These are phyloP conservation scores for Bombylius discolor DNA, from an alignment of 2,888 invertebrate species.

Conservation along the genomic window DNA sequence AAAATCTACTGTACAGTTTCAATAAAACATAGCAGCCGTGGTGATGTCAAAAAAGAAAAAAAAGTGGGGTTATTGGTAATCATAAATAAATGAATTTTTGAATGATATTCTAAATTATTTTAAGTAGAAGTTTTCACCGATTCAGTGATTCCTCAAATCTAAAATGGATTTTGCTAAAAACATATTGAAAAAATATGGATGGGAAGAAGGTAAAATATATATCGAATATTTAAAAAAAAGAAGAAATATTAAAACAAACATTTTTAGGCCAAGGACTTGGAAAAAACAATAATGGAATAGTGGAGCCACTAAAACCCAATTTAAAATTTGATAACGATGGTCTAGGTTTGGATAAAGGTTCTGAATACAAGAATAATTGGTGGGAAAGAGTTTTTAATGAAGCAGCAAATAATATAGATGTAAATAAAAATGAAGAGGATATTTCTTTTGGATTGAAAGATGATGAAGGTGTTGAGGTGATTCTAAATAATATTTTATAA, in stretches of 20 bases:
- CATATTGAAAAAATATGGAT: conserved; percentile 31
- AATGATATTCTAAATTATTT: too few species aligned
- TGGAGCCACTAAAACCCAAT: conserved; percentile 61
- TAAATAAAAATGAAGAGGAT: conserved; percentile 24
- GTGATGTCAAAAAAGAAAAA: too few species aligned
- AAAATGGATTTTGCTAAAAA: conserved; percentile 31
- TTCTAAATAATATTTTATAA: neutral
- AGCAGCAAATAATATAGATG: conserved; percentile 54
- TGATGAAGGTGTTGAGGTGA: conserved; percentile 28
- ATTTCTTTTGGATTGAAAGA: conserved; percentile 20
- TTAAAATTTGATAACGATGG: conserved; percentile 68
- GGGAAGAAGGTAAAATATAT: conserved; percentile 27
- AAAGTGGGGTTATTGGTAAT: too few species aligned
- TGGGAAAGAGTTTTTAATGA: conserved; percentile 69
- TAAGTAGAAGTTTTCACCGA: too few species aligned
- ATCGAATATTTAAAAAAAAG: too few species aligned
- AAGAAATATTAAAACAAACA: neutral
- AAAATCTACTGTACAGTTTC: too few species aligned
- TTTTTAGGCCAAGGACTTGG: conserved; percentile 53
- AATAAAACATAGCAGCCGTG: too few species aligned
- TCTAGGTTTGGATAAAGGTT: conserved; percentile 60
- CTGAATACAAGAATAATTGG: conserved; percentile 72
- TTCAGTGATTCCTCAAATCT: too few species aligned
- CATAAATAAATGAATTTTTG: too few species aligned
- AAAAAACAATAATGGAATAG: conserved; percentile 64